These are phyloP conservation scores for Steatocranus sp. DNA, from an alignment of 2,797 vertebrate genomes.

Conservation along the genomic window DNA sequence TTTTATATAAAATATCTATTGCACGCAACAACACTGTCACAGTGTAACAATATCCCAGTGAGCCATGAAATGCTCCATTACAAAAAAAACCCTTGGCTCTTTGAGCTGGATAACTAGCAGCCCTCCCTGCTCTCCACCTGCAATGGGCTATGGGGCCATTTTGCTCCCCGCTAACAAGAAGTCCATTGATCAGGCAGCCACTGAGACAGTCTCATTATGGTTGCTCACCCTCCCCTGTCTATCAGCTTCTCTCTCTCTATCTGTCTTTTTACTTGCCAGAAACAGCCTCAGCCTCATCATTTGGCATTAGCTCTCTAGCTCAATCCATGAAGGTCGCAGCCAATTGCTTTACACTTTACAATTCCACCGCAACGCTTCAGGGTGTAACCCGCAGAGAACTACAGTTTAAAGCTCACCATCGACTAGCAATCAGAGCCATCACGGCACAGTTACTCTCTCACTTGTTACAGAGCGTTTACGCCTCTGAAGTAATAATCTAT, in stretches of 20 bases:
- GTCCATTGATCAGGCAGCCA: conserved; percentile 77
- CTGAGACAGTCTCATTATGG: conserved; percentile 78
- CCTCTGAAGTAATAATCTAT: not conserved
- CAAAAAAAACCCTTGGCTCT: conserved; percentile 14
- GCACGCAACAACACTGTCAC: not conserved
- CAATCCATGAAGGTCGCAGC: conserved; percentile 58
- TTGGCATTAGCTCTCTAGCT: conserved; percentile 63
- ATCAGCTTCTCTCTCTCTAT: conserved; percentile 50
- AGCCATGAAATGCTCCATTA: conserved; percentile 43
- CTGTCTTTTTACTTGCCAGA: conserved; percentile 58
- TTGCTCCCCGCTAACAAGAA: conserved; percentile 70
- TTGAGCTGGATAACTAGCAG: conserved; percentile 58
- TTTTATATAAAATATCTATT: not conserved
- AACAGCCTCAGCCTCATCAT: conserved; percentile 61
- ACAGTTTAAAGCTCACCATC: conserved; percentile 39
- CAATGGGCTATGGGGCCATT: conserved; percentile 60
- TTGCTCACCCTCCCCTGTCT: conserved; percentile 56
- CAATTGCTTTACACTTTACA: conserved; percentile 61
- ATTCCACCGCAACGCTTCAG: conserved; percentile 15
- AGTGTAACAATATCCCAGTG: conserved; percentile 35
- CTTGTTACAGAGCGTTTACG: not conserved
- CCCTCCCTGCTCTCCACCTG: conserved; percentile 62
- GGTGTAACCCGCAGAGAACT: not conserved
- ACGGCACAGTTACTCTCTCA: conserved; percentile 9
- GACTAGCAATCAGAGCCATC: conserved; percentile 39